phyloP scores from a whole-genome alignment of 2,888 invertebrate genomes.

The Leptinotarsa juncta region DNA sequence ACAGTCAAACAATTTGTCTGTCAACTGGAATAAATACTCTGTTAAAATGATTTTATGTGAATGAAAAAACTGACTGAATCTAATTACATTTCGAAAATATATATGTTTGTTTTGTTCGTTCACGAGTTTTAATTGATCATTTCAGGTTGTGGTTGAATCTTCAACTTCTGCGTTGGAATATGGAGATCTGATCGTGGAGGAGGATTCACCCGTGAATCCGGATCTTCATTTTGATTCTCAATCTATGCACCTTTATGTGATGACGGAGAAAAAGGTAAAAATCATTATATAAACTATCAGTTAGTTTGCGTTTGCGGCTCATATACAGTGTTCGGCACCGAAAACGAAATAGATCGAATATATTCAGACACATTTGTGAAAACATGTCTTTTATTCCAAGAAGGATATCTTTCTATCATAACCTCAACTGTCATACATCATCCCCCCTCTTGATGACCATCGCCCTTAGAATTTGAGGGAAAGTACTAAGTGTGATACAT shows the following conservation, averaged over 20 bases:
- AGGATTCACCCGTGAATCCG: slow-evolving; percentile 84
- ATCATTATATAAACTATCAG: too few relatives aligned
- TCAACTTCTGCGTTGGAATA: slow-evolving; percentile 88
- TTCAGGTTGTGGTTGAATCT: slow-evolving; percentile 88
- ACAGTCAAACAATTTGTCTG: too few relatives aligned
- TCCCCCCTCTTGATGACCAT: too few relatives aligned
- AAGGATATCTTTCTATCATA: too few relatives aligned
- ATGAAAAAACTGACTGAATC: background rate
- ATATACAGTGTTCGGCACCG: background rate
- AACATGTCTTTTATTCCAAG: too few relatives aligned
- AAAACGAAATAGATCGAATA: too few relatives aligned
- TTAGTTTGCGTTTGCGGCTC: background rate
- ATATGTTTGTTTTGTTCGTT: slow-evolving; percentile 1
- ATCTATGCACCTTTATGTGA: slow-evolving; percentile 91
- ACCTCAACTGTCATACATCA: too few relatives aligned
- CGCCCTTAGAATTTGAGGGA: too few relatives aligned
- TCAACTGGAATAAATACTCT: too few relatives aligned
- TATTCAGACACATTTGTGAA: background rate
- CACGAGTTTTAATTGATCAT: slow-evolving; percentile 32
- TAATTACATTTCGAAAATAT: background rate
- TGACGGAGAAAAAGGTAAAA: slow-evolving; percentile 88
- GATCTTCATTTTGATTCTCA: slow-evolving; percentile 94
- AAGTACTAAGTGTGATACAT: too few relatives aligned
- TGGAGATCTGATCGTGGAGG: slow-evolving; percentile 87
- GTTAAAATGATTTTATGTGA: background rate